Percentiles rank a stretch among this genome's conserved stretches.
Evolutionary conservation across 2,113 vertebrate genomes (phyloP).

Genomic region (Equus przewalskii): DNA sequence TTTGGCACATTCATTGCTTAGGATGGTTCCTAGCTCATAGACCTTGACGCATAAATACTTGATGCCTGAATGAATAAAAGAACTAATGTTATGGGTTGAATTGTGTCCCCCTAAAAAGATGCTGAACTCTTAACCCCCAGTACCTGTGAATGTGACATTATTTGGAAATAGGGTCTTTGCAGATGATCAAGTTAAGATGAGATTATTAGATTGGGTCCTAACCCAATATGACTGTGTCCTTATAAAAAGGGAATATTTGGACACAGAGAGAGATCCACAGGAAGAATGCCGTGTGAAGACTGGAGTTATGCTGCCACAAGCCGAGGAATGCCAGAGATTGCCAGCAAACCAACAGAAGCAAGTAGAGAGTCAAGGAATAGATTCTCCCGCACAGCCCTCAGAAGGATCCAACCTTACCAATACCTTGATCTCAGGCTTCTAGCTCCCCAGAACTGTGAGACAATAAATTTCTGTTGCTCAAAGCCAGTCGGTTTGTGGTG

Average conservation of each 20-base stretch:
- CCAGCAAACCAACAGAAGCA: background rate
- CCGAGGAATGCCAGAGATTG: background rate
- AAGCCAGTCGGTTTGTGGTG: background rate
- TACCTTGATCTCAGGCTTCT: background rate
- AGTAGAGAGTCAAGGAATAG: background rate
- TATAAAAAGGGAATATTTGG: slow-evolving; percentile 11
- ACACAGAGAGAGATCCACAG: background rate
- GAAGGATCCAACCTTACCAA: background rate
- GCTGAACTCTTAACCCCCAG: background rate
- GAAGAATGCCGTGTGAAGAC: background rate
- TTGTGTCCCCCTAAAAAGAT: background rate
- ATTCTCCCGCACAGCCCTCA: background rate
- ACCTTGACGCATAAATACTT: background rate
- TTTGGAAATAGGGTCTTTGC: background rate
- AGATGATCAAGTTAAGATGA: slow-evolving; percentile 3
- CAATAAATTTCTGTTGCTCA: background rate
- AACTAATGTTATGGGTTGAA: background rate
- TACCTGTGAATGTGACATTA: background rate
- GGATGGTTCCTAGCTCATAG: background rate
- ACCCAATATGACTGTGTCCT: background rate
- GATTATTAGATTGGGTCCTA: background rate
- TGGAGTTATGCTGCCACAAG: background rate
- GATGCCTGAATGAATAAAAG: background rate
- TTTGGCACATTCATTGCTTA: background rate
- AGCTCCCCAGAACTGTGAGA: background rate